Evolutionary conservation across 2,888 invertebrate genomes (phyloP), one percentile per base, ranked within the genome.

Genomic region (Drosophila ezoana): DNA sequence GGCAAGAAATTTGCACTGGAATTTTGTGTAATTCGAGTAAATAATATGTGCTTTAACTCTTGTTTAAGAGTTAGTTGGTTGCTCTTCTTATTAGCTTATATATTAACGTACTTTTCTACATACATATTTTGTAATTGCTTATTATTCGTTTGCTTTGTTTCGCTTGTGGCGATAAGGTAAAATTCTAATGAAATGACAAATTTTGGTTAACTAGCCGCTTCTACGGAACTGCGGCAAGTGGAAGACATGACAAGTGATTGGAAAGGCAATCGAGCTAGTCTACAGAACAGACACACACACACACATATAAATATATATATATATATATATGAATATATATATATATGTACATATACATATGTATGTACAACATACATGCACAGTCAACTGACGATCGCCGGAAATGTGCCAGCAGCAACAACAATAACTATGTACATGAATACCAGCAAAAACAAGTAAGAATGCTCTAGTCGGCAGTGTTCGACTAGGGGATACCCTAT

Each of bases 121-220:
- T 18, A 18, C 18, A 18, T 23, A 6, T 23, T 23, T 5, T 58
- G 3, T 13, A 8, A 28, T 47, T 14, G 18, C 52, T 44, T 60
- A 5, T 13, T 53, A 23, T 20, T 54, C 13, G 61, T 45, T 43
- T 57, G 53, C 56, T 47, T 28, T 33, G 40, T 58, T 51, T 28
- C 59, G 53, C 38, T 53, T 53, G 61, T 28, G 35, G 60, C 60
- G 76, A 80, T 82, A 80, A 81, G 76, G 64, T 61, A 20, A 68
- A 65, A 69, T 79, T 79, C 76, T 70, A 81, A 78, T 62, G 72
- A 79, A 81, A 78, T 79, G 78, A 72, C 79, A 72, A 64, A 79
- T 60, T 58, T 64, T 62, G 35, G 57, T 58, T 62, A 65, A 74
- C 60, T 61, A 54, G 53, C 20, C 41, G 59, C 51, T 66, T 40